Evolutionary conservation across 2,113 vertebrate genomes (phyloP), one percentile per base, ranked within the genome.

Genomic region (Eulacestoma nigropectus): DNA sequence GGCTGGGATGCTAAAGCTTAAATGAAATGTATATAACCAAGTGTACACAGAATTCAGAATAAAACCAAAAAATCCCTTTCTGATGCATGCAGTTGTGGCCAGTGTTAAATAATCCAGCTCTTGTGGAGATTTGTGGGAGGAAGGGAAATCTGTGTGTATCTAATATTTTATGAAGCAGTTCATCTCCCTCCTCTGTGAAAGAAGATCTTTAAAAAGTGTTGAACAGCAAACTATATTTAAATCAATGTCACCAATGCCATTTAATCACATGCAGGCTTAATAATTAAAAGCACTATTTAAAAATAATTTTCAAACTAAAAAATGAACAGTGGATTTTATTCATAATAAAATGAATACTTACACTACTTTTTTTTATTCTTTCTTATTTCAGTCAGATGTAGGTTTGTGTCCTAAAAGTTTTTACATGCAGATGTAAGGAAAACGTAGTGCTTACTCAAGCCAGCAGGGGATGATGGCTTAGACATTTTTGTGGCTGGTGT

Each of bases 1-100:
- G 96, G 79, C 49, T 97, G 97, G 85, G 84, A 89, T 88, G 90
- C 83, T 79, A 89, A 55, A 46, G 39, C 35, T 83, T 82, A 60
- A 65, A 89, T 80, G 46, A 87, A 93, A 44, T 35, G 47, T 60
- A 35, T 82, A 41, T 21, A 91, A 82, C 47, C 30, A 80, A 87
- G 10, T 37, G 5, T 72, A 65, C 46, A 68, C 60, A 80, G 33
- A 94, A 89, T 91, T 33, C 68, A 86, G 76, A 94, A 59, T 30
- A 63, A 92, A 70, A 81, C 7, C 4, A 79, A 80, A 87, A 83
- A 76, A 56, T 68, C 19, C 14, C 49, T 72, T 49, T 60, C 53
- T 68, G 64, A 56, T 59, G 21, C 27, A n/a, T 63, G 42, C 14
- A 53, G 7, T 29, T 86, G 17, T 57, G 57, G 4, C n/a, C 30